Percentiles rank a stretch among this genome's conserved stretches.
phyloP scores from a whole-genome alignment of 2,797 vertebrate species.

The Glyptemys insculpta region DNA sequence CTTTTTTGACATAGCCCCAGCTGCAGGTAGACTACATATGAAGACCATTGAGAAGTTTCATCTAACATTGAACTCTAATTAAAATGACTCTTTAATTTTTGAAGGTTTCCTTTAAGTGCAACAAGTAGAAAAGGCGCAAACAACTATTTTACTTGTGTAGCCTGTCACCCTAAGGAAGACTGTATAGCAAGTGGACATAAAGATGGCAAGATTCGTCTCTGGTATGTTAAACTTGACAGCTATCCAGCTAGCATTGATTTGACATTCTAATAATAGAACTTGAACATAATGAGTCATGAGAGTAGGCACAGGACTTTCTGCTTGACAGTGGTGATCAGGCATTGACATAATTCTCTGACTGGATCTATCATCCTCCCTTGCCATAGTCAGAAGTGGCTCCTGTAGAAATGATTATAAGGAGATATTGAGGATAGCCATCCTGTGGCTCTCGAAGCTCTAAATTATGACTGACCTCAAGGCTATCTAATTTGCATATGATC shows the following conservation, averaged over 20 bases:
- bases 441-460: background rate
- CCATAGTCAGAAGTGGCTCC: background rate
- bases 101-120: constrained; percentile 87
- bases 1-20: background rate
- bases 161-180: constrained; percentile 93
- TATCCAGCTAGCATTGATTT: background rate
- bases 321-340: background rate
- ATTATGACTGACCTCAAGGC: background rate
- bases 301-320: background rate
- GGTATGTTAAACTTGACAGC: constrained; percentile 81
- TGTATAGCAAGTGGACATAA: constrained; percentile 94
- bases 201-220: constrained; percentile 95
- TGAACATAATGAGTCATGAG: background rate
- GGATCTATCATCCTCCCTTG: background rate
- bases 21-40: background rate
- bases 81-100: constrained; percentile 17
- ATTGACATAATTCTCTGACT: background rate
- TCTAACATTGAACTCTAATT: background rate
- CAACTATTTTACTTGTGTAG: constrained; percentile 89
- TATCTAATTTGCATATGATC: background rate
- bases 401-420: background rate
- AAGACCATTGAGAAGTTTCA: background rate
- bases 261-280: background rate
- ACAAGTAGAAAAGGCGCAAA: constrained; percentile 82
- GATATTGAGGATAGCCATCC: background rate